phyloP scores from a whole-genome alignment of 1,140 invertebrate species.

The Musca domestica region DNA sequence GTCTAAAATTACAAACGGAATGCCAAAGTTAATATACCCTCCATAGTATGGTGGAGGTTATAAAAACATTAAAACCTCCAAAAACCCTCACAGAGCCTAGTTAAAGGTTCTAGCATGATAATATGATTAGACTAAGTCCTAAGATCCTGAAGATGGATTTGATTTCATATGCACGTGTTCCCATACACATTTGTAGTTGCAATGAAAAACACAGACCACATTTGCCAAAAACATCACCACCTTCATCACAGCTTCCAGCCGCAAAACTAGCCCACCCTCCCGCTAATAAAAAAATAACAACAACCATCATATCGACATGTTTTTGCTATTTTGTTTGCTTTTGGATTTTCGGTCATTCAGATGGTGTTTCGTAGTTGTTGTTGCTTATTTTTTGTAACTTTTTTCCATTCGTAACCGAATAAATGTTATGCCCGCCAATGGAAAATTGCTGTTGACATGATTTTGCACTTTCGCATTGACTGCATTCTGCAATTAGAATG shows the following conservation, averaged over 20 bases:
- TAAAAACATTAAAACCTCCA: too few relatives aligned
- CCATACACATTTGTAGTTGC: too few relatives aligned
- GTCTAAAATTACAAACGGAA: too few relatives aligned
- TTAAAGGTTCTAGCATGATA: too few relatives aligned
- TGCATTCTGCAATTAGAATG: constrained; percentile 54
- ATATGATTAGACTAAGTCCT: too few relatives aligned
- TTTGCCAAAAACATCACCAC: background rate
- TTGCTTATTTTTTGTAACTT: background rate
- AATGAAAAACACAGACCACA: background rate
- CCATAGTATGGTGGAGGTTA: too few relatives aligned
- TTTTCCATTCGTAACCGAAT: background rate
- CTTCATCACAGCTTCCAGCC: background rate
- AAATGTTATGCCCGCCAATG: constrained; percentile 37
- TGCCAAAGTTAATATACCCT: too few relatives aligned
- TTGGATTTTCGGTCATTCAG: background rate
- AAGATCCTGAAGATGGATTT: too few relatives aligned
- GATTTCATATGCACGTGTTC: too few relatives aligned
- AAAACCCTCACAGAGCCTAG: too few relatives aligned
- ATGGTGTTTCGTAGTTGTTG: background rate
- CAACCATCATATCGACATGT: background rate
- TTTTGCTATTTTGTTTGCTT: constrained; percentile 2
- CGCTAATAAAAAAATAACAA: background rate
- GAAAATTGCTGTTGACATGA: constrained; percentile 55
- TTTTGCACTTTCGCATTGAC: constrained; percentile 54
- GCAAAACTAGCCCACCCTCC: background rate